Evolutionary conservation across 2,113 vertebrate genomes (phyloP).

Genomic region (Periophthalmodon schlosseri): DNA sequence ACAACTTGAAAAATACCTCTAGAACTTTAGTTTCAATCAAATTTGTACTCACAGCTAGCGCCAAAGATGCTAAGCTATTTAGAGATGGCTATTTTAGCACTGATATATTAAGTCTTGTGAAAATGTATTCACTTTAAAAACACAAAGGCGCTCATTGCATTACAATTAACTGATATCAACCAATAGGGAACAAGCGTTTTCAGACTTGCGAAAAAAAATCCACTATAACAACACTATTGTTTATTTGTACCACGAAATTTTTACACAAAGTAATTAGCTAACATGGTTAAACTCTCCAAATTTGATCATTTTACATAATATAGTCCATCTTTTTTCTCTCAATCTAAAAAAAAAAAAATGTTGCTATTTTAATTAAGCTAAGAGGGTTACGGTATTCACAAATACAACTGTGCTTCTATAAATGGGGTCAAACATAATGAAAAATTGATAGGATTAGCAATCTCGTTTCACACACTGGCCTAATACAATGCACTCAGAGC

Average conservation of each 20-base stretch:
- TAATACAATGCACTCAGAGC: not conserved
- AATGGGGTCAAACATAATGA: conserved; percentile 6
- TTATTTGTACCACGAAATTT: no score
- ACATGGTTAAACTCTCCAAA: no score
- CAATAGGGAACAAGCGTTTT: no score
- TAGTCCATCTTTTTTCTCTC: not conserved
- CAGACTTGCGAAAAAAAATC: no score
- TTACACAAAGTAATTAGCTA: no score
- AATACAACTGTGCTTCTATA: not conserved
- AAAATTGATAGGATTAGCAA: conserved; percentile 10
- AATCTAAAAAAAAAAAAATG: not conserved
- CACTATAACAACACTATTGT: no score
- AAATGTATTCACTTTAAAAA: not conserved
- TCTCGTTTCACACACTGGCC: conserved; percentile 9
- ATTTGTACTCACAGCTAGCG: not conserved
- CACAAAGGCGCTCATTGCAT: not conserved
- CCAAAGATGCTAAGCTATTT: not conserved
- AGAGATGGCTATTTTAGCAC: not conserved
- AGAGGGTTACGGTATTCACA: not conserved
- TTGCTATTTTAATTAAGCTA: not conserved
- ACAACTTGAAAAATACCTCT: no score
- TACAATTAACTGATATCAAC: no score
- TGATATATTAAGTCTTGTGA: not conserved
- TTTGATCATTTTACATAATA: not conserved
- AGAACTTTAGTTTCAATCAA: not conserved